Evolutionary conservation across 2,888 invertebrate genomes (phyloP), one percentile per base, ranked within the genome.

Genomic region (Caenorhabditis japonica): DNA sequence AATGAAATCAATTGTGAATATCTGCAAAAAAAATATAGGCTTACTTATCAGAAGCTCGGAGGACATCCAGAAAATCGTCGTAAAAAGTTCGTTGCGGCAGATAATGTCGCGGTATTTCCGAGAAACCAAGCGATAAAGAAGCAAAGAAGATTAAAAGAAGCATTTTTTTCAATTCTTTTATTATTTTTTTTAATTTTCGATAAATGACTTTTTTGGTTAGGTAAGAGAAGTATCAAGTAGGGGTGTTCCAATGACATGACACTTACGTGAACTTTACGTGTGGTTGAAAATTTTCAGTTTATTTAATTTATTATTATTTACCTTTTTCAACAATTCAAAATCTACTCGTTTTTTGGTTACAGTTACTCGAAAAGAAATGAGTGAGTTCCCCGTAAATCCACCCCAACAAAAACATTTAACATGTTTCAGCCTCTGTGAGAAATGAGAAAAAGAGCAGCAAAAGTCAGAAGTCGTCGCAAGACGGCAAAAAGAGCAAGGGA

Each of bases 11-110:
- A 19, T 38, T 51, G 5, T 4, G 13, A 38, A 27, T n/a, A 10
- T 21, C 12, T n/a, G 15, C 12, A 17, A 17, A 38, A n/a, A 43
- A 19, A 4, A 10, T 5, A 43, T 10, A 17, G 21, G 39, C 59
- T 30, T 8, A 59, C 59, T 59, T 27, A 59, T 59, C 59, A n/a
- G 59, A 38, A 38, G 59, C 39, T 39, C 19, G 38, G 39, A 59
- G 13, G n/a, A 59, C 39, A 21, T 59, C 47, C 15, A 47, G 3
- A 19, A 59, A 59, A 3, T 59, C 47, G 27, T 47, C 30, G 30
- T 27, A 38, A 5, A 30, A 4, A 2, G 12, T 38, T 27, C 27
- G 34, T n/a, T 2, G 15, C 8, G 19, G 41, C 39, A 39, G 19
- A 4, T 43, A 8, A 1, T 10, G 1, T 38, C 38, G 38, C 39